Conservation (phyloP, 2,888 invertebrate genomes). For the Arctia plantaginis region DNA sequence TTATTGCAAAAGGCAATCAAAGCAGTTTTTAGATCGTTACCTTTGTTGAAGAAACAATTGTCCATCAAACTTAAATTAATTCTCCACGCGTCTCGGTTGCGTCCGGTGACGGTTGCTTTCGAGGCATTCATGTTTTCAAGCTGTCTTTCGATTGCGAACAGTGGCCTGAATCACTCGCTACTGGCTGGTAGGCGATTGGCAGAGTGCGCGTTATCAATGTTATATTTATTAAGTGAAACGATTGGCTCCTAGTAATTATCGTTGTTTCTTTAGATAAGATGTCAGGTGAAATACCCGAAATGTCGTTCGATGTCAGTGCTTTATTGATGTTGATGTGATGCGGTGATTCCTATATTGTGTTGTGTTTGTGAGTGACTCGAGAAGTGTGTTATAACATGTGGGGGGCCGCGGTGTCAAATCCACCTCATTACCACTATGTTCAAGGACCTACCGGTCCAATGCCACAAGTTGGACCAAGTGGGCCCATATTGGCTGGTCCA, state of each 20-base stretch:
- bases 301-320: conserved; percentile 72
- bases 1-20: conserved; percentile 55
- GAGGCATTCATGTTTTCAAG: conserved; percentile 77
- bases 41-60: conserved; percentile 79
- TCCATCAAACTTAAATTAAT: conserved; percentile 81
- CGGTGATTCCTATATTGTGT: conserved; percentile 70
- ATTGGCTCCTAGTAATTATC: conserved; percentile 75
- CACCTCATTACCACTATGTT: conserved; percentile 80
- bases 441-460: conserved; percentile 71
- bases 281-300: conserved; percentile 65
- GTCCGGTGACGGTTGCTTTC: conserved; percentile 84
- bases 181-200: conserved; percentile 67
- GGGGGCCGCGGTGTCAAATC: conserved; percentile 82
- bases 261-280: conserved; percentile 70
- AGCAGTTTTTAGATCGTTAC: conserved; percentile 66
- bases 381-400: conserved; percentile 75
- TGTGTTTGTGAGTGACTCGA: conserved; percentile 66
- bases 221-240: conserved; percentile 68
- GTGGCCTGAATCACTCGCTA: conserved; percentile 77
- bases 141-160: conserved; percentile 80
- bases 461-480: conserved; percentile 73
- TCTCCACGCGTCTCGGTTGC: conserved; percentile 80
- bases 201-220: conserved; percentile 71
- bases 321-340: conserved; percentile 70
- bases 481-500: conserved; percentile 76